Base-by-base conservation (phyloP, 2,888 invertebrate genomes). In the Rambutsinella grinnellia region DNA sequence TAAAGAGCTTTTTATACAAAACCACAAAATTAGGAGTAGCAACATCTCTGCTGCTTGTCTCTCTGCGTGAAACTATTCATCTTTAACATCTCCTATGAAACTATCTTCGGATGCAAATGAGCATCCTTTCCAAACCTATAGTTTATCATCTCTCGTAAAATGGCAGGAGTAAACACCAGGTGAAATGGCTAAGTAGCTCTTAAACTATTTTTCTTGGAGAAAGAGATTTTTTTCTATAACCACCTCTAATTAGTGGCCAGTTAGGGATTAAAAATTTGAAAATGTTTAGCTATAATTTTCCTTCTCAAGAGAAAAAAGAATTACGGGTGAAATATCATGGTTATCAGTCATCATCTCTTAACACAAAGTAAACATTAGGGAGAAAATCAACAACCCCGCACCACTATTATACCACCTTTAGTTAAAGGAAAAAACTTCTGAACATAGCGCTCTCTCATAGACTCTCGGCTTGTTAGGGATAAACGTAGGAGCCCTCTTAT, bases 161-260 rank as follows among this genome's bases (percentile, higher is more conserved):
- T n/a, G n/a, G n/a, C n/a, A n/a, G n/a, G n/a, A n/a, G n/a, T n/a
- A n/a, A n/a, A n/a, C n/a, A n/a, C n/a, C n/a, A n/a, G n/a, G 49
- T 53, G 58, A 72, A 65, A 72, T 71, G 65, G 72, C 54, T 75
- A 68, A 75, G 75, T 68, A 75, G n/a, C n/a, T n/a, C n/a, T n/a
- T n/a, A n/a, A n/a, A n/a, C n/a, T n/a, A n/a, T n/a, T n/a, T n/a
- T n/a, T n/a, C n/a, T n/a, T n/a, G n/a, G 57, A 36, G 44, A 65
- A 72, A 47, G 65, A 68, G 63, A 68, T 49, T 75, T 67, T 61
- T 74, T 44, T 57, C 36, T 44, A 49, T 78, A 78, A 78, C 74
- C 78, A 74, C 78, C 74, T 78, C 78, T 78, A 78, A 78, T 78
- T 78, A 74, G 78, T 75, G 69, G 51, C 78, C 78, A 75, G 78